phyloP scores from a whole-genome alignment of 2,113 vertebrate genomes.

The Pluvianellus socialis region DNA sequence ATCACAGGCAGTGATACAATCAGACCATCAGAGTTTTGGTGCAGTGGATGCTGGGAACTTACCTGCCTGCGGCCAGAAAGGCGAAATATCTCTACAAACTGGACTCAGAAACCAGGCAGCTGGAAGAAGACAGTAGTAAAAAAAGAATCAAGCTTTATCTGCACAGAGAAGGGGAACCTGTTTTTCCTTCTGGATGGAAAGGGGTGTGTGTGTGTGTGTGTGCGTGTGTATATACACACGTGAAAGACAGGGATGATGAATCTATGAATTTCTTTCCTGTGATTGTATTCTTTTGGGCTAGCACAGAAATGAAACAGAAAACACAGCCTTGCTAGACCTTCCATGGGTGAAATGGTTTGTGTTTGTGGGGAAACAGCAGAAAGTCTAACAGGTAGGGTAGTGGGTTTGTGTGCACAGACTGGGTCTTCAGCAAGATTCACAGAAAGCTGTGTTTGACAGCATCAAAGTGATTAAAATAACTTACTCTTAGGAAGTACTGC shows the following conservation, averaged over 20 bases:
- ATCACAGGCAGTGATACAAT: not conserved
- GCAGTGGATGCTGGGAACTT: not conserved
- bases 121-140: not conserved
- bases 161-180: not conserved
- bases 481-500: not conserved
- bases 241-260: not conserved
- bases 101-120: not conserved
- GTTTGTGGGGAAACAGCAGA: not conserved
- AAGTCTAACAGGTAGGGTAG: not conserved
- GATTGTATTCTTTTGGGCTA: not conserved
- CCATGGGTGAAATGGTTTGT: not conserved
- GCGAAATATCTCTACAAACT: not conserved
- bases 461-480: not conserved
- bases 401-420: not conserved
- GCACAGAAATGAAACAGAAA: not conserved
- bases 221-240: no score
- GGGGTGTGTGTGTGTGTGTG: no score
- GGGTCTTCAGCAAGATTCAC: not conserved
- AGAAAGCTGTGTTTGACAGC: not conserved
- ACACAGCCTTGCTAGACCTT: not conserved
- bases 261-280: not conserved
- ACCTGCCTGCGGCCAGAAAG: not conserved
- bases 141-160: not conserved
- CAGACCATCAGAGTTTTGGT: not conserved
- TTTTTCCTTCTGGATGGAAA: not conserved